Conservation (phyloP, 2,113 vertebrate species). For the Pitta sordida region DNA sequence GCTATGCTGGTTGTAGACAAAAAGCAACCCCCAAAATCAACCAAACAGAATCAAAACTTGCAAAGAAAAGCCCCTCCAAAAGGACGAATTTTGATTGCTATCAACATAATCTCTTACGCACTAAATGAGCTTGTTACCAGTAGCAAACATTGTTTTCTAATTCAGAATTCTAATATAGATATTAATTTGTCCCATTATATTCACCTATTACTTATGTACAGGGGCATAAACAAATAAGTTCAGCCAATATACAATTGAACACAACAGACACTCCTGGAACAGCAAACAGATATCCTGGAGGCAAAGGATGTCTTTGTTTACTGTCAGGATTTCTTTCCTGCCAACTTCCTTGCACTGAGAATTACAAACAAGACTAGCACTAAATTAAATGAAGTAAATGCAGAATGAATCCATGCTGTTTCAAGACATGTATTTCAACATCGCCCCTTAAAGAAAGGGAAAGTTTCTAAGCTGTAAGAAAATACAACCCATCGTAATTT, state of each 20-base stretch:
- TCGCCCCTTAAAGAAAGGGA: neutral
- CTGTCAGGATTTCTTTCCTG: neutral
- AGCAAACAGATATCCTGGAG: conserved; percentile 2
- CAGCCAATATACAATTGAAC: neutral
- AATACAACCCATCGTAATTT: neutral
- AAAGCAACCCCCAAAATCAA: neutral
- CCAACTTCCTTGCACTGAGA: neutral
- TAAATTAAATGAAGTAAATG: neutral
- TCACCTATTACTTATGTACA: neutral
- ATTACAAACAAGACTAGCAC: neutral
- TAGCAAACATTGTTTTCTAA: neutral
- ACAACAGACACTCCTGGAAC: neutral
- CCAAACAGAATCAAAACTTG: neutral
- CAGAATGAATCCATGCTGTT: neutral
- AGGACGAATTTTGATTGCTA: neutral
- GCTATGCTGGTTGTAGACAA: neutral
- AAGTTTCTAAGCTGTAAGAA: neutral
- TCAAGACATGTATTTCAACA: neutral
- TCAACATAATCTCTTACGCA: neutral
- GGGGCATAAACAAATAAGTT: neutral
- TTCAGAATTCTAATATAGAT: neutral
- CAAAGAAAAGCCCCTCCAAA: neutral
- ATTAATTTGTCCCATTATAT: neutral
- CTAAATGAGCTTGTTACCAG: neutral
- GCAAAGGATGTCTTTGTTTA: neutral